Conservation (phyloP, 2,113 vertebrate species). For the Pomatorhinus ruficollis region DNA sequence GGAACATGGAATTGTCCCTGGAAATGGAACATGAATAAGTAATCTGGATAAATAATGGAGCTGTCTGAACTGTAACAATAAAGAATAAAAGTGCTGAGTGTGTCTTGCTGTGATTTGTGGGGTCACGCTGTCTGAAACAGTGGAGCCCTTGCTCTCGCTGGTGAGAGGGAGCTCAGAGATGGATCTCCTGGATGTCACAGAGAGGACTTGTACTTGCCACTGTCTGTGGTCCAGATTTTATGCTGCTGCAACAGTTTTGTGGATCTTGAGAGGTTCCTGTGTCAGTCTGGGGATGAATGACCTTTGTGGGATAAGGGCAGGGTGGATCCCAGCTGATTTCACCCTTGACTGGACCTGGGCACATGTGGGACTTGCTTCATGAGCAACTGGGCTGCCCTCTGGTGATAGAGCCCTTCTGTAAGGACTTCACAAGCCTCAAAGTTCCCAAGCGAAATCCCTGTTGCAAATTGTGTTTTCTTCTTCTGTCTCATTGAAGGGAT, state of each 20-base stretch:
- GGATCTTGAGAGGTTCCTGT: background rate
- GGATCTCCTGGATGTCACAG: background rate
- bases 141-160: background rate
- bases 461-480: background rate
- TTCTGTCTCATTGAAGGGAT: background rate
- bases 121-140: background rate
- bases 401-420: background rate
- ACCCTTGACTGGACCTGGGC: background rate
- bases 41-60: conserved; percentile 65
- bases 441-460: background rate
- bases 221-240: background rate
- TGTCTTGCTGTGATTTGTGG: conserved; percentile 53
- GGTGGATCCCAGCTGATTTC: background rate
- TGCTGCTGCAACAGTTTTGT: fast-evolving
- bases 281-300: background rate
- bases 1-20: conserved; percentile 35
- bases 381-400: background rate
- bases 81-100: conserved; percentile 67
- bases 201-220: background rate
- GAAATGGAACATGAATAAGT: conserved; percentile 59
- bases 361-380: fast-evolving
- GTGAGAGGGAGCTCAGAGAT: background rate
- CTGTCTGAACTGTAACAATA: conserved; percentile 60
- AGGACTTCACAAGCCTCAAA: background rate
- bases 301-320: background rate